phyloP scores from a whole-genome alignment of 2,797 vertebrate genomes.

The Discoglossus pictus region DNA sequence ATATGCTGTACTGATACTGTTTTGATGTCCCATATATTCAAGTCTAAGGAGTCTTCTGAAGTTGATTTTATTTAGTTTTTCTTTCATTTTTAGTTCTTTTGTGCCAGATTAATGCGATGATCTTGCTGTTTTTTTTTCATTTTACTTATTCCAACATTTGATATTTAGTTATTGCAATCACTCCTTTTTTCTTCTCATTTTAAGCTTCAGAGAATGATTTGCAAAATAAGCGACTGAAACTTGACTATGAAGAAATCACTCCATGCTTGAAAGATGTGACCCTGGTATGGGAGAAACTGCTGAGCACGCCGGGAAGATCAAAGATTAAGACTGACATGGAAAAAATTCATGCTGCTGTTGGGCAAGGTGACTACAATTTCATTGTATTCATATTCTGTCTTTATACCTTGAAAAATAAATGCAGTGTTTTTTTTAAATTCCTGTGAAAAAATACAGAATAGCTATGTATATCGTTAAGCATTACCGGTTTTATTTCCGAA shows the following conservation, averaged over 20 bases:
- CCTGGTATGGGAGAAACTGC: slow-evolving; percentile 92
- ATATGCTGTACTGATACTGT: too few species aligned
- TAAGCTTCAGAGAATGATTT: slow-evolving; percentile 89
- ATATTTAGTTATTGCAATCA: background rate
- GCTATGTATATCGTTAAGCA: too few species aligned
- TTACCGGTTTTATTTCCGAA: too few species aligned
- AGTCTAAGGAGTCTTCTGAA: too few species aligned
- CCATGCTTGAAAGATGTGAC: slow-evolving; percentile 94
- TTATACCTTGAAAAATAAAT: slow-evolving; percentile 1
- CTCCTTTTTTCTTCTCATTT: background rate
- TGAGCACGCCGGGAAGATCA: slow-evolving; percentile 81
- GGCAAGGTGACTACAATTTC: slow-evolving; percentile 88
- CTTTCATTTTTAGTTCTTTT: too few species aligned
- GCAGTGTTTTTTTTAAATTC: too few species aligned
- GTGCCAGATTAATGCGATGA: too few species aligned
- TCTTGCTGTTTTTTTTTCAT: too few species aligned
- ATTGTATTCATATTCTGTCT: background rate
- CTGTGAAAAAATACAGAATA: too few species aligned
- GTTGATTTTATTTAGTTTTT: too few species aligned
- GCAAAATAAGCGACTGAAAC: slow-evolving; percentile 89
- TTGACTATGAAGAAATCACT: slow-evolving; percentile 97
- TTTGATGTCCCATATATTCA: too few species aligned
- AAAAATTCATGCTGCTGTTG: slow-evolving; percentile 84
- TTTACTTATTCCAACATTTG: too few species aligned
- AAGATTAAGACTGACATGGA: slow-evolving; percentile 89